Evolutionary conservation across 1,140 invertebrate species (phyloP).

Genomic region (Achroia grisella): DNA sequence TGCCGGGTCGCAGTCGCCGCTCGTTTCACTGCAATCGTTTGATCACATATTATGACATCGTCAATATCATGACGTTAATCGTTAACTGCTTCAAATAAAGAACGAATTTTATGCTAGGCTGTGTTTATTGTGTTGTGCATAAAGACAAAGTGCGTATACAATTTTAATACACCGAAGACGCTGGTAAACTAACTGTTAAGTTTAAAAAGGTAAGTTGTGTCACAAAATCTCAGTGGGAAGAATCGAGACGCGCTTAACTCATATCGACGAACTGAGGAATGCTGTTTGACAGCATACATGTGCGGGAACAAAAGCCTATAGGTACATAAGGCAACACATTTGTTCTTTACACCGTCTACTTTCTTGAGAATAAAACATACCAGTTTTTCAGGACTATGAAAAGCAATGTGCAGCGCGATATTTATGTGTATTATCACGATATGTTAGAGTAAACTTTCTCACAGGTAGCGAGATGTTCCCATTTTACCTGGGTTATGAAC

Average conservation of each 20-base stretch:
- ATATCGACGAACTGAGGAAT: constrained; percentile 65
- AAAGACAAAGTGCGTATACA: constrained; percentile 24
- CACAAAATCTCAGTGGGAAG: constrained; percentile 52
- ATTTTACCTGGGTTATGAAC: constrained; percentile 45
- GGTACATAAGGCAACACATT: constrained; percentile 48
- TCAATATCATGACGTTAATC: constrained; percentile 51
- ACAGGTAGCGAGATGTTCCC: constrained; percentile 49
- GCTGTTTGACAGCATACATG: constrained; percentile 69
- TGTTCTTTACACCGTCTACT: constrained; percentile 47
- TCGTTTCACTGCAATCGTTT: constrained; percentile 52
- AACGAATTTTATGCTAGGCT: constrained; percentile 19
- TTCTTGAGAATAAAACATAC: constrained; percentile 16
- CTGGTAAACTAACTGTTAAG: constrained; percentile 60
- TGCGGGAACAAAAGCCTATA: constrained; percentile 67
- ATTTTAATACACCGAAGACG: constrained; percentile 38
- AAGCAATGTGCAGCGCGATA: too few relatives aligned
- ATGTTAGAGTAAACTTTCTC: constrained; percentile 15
- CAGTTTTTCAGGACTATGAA: too few relatives aligned
- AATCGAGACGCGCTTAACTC: constrained; percentile 59
- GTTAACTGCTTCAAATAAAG: constrained; percentile 24
- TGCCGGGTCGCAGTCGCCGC: constrained; percentile 32
- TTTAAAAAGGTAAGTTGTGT: constrained; percentile 69
- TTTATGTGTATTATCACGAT: neutral
- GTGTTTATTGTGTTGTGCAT: constrained; percentile 45
- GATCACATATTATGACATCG: constrained; percentile 38